Evolutionary conservation across 2,113 vertebrate species (phyloP), one percentile per base, ranked within the genome.

Genomic region (Dendrocopos noguchii): DNA sequence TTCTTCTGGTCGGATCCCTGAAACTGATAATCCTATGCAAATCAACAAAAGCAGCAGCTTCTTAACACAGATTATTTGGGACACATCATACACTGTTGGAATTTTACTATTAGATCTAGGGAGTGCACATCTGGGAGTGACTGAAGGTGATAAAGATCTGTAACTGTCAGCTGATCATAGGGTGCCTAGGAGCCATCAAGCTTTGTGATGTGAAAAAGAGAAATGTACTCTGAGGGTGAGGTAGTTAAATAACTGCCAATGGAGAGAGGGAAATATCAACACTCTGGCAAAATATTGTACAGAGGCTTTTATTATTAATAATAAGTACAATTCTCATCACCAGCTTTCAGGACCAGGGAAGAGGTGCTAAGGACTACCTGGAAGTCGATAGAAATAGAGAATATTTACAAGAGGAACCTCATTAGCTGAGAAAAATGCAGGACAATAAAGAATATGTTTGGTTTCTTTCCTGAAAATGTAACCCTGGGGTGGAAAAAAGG

Each of bases 301-400:
- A 77, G 39, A 3, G 9, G 53, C 31, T 27, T 73, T 77, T 70
- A 80, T 12, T 6, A 47, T 44, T 67, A 77, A 14, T 6, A 52
- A 47, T 67, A 6, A 68, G 53, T 84, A 56, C 28, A 70, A 36
- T 84, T 77, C 65, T 18, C 44, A 67, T 93, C 29, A 80, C 90
- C 64, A 70, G 2, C 95, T 94, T 95, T 80, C 91, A 90, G 85
- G 83, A 71, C 65, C 70, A 88, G 12, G 71, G 80, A 83, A 18
- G 60, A 89, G 46, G 24, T 87, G 19, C 72, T 87, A 66, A 91
- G n/a, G 55, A 18, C n/a, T 84, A 22, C 36, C 91, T 95, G 91
- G 63, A 46, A 80, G 10, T 39, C 91, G 65, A 42, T 67, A 17
- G 22, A 85, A 88, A 72, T 15, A 70, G 53, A 85, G 29, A 74